Evolutionary conservation across 2,113 vertebrate species (phyloP), one percentile per base, ranked within the genome.

Genomic region (Jaculus jaculus): DNA sequence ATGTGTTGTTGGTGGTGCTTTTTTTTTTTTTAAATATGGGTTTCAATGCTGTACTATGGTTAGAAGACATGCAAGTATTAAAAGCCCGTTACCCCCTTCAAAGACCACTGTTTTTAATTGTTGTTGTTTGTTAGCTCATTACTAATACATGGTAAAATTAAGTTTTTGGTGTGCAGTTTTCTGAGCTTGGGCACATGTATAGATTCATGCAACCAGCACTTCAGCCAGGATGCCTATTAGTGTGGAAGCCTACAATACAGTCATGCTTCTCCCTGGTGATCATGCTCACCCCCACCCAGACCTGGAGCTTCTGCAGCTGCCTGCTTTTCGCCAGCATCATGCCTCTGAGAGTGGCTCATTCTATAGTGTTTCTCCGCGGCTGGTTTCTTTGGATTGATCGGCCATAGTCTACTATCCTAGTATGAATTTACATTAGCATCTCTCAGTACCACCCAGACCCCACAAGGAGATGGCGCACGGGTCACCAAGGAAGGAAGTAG

Each of bases 401-500:
- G 32, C 20, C 80, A 16, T 34, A 58, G 21, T 71, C 16, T 71
- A 60, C 34, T 66, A 61, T 65, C 78, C 30, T 0, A 4, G 0
- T 24, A 51, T 16, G 5, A 92, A 73, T 26, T 42, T 72, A 84
- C 34, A 51, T 34, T 30, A 60, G 84, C 28, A 30, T 7, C 16
- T 30, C 21, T 89, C 73, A 23, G 21, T 24, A 23, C 26, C 51
- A 65, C 23, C 32, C 51, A 83, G 34, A 60, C 5, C 34, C 30
- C 0, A 4, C 30, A 23, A 79, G 73, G 30, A 89, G 47, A 42
- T 16, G 28, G 34, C 12, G 21, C 9, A 78, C 68, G 73, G 47
- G n/a, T 65, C 77, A 85, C 21, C 37, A 61, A 95, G 81, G 68
- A 32, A 93, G 66, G 79, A 95, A 75, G 72, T 21, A 68, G 32